Percentiles rank a stretch among this genome's conserved stretches.
Conservation (phyloP, 2,113 vertebrate genomes). For the Eulacestoma nigropectus region DNA sequence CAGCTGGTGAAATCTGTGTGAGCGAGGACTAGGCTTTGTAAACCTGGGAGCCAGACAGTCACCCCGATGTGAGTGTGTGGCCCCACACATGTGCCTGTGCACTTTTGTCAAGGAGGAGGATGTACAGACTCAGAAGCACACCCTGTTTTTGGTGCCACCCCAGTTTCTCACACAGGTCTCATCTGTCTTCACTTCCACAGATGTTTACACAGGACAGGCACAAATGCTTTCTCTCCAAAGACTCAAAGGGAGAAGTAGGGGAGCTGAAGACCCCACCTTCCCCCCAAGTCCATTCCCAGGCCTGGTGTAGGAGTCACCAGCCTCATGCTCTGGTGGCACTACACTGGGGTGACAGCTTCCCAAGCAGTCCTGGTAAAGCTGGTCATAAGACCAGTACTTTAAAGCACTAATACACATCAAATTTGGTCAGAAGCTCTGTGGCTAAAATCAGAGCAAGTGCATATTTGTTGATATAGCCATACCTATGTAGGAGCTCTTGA, state of each 20-base stretch:
- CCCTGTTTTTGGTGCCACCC: background rate
- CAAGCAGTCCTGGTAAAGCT: background rate
- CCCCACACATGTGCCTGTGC: accelerated
- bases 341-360: background rate
- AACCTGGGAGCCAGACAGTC: background rate
- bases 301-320: background rate
- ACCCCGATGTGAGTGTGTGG: accelerated
- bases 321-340: background rate
- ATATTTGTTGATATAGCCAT: background rate
- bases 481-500: background rate
- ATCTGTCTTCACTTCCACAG: background rate
- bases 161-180: background rate
- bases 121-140: background rate
- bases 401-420: background rate
- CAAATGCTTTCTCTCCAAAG: background rate
- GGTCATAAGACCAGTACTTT: background rate
- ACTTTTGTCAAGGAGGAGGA: background rate
- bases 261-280: background rate
- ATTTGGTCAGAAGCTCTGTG: background rate
- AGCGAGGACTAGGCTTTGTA: background rate
- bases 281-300: accelerated
- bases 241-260: background rate
- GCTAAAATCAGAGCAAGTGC: background rate
- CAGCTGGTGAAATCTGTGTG: background rate
- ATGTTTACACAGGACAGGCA: background rate